Conservation (phyloP, 2,888 invertebrate species). For the Eueremaeus valkanovi region DNA sequence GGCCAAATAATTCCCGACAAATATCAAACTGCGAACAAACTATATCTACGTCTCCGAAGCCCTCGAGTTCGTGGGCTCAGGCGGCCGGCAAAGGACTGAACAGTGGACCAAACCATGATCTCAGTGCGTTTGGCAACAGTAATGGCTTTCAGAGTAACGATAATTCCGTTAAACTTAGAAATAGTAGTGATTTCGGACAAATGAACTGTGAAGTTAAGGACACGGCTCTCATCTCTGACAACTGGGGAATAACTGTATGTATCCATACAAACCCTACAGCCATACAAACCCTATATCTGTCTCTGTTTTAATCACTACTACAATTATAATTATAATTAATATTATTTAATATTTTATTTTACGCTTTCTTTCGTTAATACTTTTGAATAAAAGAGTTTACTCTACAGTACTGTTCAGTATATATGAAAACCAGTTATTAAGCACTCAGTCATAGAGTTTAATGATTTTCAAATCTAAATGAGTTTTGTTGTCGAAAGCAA, state of each 20-base stretch:
- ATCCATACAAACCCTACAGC: too few relatives aligned
- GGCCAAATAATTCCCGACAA: constrained; percentile 27
- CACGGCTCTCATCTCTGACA: constrained; percentile 37
- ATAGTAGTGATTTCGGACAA: constrained; percentile 35
- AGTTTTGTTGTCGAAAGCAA: too few relatives aligned
- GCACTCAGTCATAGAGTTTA: background rate
- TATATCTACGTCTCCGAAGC: constrained; percentile 43
- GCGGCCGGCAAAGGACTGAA: constrained; percentile 57
- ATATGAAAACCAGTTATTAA: background rate
- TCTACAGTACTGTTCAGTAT: background rate
- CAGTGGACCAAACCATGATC: constrained; percentile 36
- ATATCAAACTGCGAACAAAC: constrained; percentile 15
- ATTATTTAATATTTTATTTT: too few relatives aligned
- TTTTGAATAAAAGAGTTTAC: too few relatives aligned
- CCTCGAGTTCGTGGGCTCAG: constrained; percentile 56
- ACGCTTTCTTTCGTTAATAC: too few relatives aligned
- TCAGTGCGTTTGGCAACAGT: constrained; percentile 30
- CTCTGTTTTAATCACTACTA: too few relatives aligned
- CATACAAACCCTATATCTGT: too few relatives aligned
- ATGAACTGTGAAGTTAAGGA: constrained; percentile 30
- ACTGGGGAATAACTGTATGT: constrained; percentile 39
- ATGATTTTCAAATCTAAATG: background rate
- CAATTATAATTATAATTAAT: too few relatives aligned
- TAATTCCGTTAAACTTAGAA: constrained; percentile 17
- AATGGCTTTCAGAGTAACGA: constrained; percentile 35